These are phyloP conservation scores for Eurosta solidaginis DNA, from an alignment of 1,140 invertebrate genomes.

Conservation along the genomic window DNA sequence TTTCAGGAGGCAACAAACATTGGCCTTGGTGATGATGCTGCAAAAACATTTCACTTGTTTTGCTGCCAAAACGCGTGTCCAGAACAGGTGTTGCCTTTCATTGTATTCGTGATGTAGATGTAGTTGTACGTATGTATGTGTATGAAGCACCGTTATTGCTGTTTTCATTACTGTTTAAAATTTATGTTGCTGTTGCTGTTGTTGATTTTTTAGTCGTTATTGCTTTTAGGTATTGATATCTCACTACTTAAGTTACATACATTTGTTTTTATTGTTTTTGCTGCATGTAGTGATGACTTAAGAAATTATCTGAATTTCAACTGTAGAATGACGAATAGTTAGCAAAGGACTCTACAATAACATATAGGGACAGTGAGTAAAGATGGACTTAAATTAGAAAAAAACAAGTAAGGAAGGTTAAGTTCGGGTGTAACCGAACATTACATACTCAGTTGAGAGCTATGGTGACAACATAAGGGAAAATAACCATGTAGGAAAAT, in stretches of 20 bases:
- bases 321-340: slow-evolving; percentile 15
- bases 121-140: not conserved
- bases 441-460: too few relatives aligned
- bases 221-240: not conserved
- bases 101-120: not conserved
- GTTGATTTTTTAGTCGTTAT: not conserved
- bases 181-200: not conserved
- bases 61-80: slow-evolving; percentile 30
- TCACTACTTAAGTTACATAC: not conserved
- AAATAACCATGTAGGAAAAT: too few relatives aligned
- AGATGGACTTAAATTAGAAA: too few relatives aligned
- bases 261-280: not conserved
- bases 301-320: slow-evolving; percentile 25
- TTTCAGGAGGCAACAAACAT: not conserved
- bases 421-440: too few relatives aligned
- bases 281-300: slow-evolving; percentile 22
- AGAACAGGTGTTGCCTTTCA: slow-evolving; percentile 10
- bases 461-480: too few relatives aligned
- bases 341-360: not conserved
- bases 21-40: not conserved
- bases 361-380: not conserved
- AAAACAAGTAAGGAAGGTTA: too few relatives aligned
- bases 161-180: slow-evolving; percentile 16
- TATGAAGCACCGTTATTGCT: slow-evolving; percentile 22
- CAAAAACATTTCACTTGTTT: slow-evolving; percentile 30